phyloP scores from a whole-genome alignment of 2,797 vertebrate species.

The Catostomus latipinnis region DNA sequence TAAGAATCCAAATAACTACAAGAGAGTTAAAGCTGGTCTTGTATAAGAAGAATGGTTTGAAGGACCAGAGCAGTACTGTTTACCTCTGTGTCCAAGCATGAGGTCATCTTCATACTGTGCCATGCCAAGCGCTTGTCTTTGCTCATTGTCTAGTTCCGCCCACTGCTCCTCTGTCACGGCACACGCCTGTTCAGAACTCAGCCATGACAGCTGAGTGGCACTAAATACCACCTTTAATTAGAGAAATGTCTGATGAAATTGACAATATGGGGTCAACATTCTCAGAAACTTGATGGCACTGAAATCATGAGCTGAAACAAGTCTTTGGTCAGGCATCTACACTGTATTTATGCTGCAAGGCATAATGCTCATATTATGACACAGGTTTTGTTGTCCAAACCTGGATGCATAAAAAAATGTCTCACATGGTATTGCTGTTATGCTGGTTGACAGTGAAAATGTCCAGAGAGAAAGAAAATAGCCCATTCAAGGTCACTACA shows the following conservation, averaged over 20 bases:
- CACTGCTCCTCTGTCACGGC: slow-evolving; percentile 85
- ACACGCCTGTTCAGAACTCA: slow-evolving; percentile 82
- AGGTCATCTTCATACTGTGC: slow-evolving; percentile 82
- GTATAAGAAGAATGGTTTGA: no score
- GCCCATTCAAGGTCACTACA: neutral
- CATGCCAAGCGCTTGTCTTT: slow-evolving; percentile 78
- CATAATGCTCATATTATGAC: no score
- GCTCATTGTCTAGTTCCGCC: slow-evolving; percentile 79
- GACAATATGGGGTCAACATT: no score
- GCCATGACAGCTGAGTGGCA: slow-evolving; percentile 80
- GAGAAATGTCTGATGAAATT: neutral
- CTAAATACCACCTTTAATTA: slow-evolving; percentile 85
- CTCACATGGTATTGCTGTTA: no score
- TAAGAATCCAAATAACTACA: neutral
- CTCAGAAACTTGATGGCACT: no score
- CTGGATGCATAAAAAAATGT: no score
- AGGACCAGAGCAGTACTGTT: slow-evolving; percentile 14
- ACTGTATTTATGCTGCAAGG: no score
- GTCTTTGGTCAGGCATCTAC: neutral
- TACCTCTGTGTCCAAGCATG: slow-evolving; percentile 79
- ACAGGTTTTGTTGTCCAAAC: no score
- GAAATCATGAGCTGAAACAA: no score
- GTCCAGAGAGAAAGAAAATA: neutral
- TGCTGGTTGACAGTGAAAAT: no score
- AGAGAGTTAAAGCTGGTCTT: neutral